Conservation (phyloP, 2,888 invertebrate species). For the Drosophila hawaiiensis region DNA sequence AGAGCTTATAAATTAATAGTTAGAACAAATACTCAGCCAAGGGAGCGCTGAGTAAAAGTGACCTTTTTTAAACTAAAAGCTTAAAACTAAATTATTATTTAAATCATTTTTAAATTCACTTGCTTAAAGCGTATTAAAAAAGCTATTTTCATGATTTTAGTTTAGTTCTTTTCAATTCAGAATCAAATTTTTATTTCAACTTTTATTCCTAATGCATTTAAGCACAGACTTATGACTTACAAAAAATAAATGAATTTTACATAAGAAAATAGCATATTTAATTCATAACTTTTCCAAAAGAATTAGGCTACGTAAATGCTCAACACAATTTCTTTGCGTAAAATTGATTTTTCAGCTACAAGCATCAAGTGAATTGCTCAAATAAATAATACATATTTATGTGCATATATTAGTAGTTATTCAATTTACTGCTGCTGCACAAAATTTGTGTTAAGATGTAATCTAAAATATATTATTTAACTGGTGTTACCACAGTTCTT, state of each 20-base stretch:
- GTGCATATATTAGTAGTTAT: neutral
- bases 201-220: neutral
- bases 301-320: neutral
- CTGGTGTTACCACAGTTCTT: neutral
- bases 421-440: neutral
- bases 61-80: neutral
- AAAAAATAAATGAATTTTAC: neutral
- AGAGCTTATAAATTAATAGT: constrained; percentile 51
- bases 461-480: neutral
- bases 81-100: too few species aligned
- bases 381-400: neutral
- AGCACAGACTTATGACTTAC: neutral
- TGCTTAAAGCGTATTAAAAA: neutral
- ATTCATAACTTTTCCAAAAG: neutral
- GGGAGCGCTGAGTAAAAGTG: neutral
- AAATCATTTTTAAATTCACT: neutral
- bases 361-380: neutral
- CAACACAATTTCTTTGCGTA: neutral
- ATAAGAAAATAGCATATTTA: neutral
- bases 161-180: neutral
- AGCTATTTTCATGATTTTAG: neutral
- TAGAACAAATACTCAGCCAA: constrained; percentile 10
- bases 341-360: neutral
- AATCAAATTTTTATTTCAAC: neutral
- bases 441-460: neutral